These are phyloP conservation scores for Melinaea marsaeus DNA, from an alignment of 2,888 invertebrate genomes.

Conservation along the genomic window DNA sequence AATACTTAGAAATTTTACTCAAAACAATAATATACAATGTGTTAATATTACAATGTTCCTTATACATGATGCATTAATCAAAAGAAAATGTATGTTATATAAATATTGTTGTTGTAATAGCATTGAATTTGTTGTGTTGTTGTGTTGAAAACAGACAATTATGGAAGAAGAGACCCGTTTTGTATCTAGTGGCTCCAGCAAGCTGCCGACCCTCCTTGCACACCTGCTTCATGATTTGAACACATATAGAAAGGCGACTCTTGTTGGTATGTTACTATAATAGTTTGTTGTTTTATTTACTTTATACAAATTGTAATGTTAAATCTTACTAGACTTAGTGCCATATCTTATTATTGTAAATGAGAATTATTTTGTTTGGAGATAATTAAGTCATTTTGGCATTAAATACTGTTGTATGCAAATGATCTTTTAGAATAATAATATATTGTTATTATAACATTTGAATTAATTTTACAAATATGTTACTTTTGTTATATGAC, in stretches of 20 bases:
- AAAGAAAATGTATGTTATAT: too few species aligned
- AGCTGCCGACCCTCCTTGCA: constrained; percentile 85
- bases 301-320: neutral
- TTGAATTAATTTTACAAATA: neutral
- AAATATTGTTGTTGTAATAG: too few species aligned
- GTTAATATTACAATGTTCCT: too few species aligned
- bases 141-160: constrained; percentile 76
- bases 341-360: too few species aligned
- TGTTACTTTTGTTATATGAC: neutral
- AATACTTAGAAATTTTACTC: too few species aligned
- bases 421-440: too few species aligned
- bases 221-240: constrained; percentile 91
- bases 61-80: too few species aligned
- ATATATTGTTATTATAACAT: too few species aligned
- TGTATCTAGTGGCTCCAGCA: constrained; percentile 85
- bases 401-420: too few species aligned
- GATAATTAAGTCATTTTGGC: neutral
- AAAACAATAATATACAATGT: too few species aligned
- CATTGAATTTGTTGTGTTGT: neutral
- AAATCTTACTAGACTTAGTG: too few species aligned
- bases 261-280: constrained; percentile 77
- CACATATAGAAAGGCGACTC: constrained; percentile 85
- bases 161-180: constrained; percentile 93
- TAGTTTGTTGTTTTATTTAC: neutral
- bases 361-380: neutral